These are phyloP conservation scores for Rhadina sibilatrix DNA, from an alignment of 2,113 vertebrate species.

Conservation along the genomic window DNA sequence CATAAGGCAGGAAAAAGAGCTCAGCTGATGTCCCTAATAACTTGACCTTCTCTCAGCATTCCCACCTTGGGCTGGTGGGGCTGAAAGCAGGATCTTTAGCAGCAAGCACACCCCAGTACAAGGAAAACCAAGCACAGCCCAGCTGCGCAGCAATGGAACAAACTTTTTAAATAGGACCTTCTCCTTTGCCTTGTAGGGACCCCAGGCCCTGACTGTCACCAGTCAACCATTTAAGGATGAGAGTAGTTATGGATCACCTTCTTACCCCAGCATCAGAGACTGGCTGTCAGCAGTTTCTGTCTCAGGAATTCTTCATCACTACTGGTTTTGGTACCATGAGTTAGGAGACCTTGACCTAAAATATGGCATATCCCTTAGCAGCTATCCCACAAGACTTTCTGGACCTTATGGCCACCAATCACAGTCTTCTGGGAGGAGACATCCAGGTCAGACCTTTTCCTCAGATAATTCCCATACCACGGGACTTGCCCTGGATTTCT, in stretches of 20 bases:
- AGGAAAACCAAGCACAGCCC: not conserved
- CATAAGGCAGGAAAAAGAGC: not conserved
- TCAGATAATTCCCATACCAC: not conserved
- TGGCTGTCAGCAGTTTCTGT: not conserved
- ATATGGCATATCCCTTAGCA: not conserved
- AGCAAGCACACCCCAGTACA: not conserved
- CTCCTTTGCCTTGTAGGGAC: not conserved
- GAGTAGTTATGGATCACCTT: not conserved
- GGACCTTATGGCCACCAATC: not conserved
- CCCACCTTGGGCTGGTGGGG: not conserved
- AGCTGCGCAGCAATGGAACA: not conserved
- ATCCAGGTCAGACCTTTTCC: not conserved
- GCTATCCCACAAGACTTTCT: not conserved
- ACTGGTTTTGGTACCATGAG: not conserved
- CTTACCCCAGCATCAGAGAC: not conserved
- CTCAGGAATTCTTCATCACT: not conserved
- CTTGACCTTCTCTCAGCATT: not conserved
- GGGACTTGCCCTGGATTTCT: not conserved
- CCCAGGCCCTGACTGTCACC: not conserved
- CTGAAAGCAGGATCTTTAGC: not conserved
- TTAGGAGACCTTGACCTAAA: not conserved
- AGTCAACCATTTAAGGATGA: not conserved
- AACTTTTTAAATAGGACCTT: not conserved
- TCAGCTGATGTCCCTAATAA: not conserved
- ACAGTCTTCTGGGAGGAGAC: not conserved